phyloP scores from a whole-genome alignment of 2,888 invertebrate species.

The Leucoma salicis region DNA sequence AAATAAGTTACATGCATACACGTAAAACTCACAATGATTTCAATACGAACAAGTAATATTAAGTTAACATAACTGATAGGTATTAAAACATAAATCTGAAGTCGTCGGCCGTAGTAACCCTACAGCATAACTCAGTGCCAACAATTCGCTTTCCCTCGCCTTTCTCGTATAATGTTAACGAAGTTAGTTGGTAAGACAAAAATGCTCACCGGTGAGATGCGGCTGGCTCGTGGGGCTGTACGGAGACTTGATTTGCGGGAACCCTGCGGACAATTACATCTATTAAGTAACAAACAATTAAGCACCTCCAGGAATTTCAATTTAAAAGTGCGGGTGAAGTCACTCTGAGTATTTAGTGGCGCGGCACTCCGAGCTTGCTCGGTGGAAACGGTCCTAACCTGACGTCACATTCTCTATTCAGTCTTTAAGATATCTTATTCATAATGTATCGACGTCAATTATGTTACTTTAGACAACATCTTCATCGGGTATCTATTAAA shows the following conservation, averaged over 20 bases:
- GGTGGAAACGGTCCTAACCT: too few relatives aligned
- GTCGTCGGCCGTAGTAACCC: background rate
- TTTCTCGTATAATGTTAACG: slow-evolving; percentile 3
- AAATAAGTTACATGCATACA: too few relatives aligned
- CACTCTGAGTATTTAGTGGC: too few relatives aligned
- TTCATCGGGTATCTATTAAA: too few relatives aligned
- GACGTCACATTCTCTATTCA: too few relatives aligned
- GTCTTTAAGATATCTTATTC: too few relatives aligned
- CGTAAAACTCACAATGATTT: too few relatives aligned
- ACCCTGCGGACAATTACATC: slow-evolving; percentile 75
- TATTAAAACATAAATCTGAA: slow-evolving; percentile 1
- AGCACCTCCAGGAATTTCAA: slow-evolving; percentile 49
- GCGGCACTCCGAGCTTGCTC: too few relatives aligned
- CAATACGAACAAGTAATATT: too few relatives aligned
- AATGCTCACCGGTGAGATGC: slow-evolving; percentile 82
- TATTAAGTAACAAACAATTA: slow-evolving; percentile 57
- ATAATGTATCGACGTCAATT: too few relatives aligned
- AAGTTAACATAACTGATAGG: too few relatives aligned
- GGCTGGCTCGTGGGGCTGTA: slow-evolving; percentile 84
- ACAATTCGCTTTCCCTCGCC: background rate
- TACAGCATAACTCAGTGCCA: background rate
- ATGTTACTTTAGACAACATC: too few relatives aligned
- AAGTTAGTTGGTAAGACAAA: slow-evolving; percentile 21
- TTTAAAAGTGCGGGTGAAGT: slow-evolving; percentile 43
- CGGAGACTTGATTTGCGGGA: slow-evolving; percentile 85